Conservation (phyloP, 2,113 vertebrate genomes). For the Solea solea region DNA sequence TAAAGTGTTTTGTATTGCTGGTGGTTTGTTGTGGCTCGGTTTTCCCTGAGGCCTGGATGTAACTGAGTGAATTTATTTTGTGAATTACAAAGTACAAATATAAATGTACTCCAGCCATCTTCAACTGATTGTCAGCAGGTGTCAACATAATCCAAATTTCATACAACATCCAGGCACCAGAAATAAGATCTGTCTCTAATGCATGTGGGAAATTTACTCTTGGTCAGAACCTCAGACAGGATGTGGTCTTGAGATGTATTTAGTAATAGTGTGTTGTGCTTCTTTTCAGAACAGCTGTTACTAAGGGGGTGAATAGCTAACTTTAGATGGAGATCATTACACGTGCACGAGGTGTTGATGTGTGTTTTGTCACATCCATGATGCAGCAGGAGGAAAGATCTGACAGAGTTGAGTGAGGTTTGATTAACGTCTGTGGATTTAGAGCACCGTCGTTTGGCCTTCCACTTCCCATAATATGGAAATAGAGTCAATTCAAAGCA, state of each 20-base stretch:
- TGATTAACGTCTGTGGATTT: constrained; percentile 4
- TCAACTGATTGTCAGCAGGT: too few relatives aligned
- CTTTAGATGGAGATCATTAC: constrained; percentile 46
- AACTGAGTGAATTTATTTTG: too few relatives aligned
- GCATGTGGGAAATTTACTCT: too few relatives aligned
- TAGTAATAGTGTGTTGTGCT: not conserved
- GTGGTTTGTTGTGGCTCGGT: too few relatives aligned
- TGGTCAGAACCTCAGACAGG: not conserved
- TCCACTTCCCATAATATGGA: not conserved
- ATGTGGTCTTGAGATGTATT: too few relatives aligned
- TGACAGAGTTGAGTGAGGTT: constrained; percentile 1
- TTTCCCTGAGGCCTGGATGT: too few relatives aligned
- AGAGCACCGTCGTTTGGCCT: not conserved
- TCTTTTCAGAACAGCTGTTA: constrained; percentile 48
- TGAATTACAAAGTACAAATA: too few relatives aligned
- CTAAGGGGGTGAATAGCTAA: constrained; percentile 41
- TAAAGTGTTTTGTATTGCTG: too few relatives aligned
- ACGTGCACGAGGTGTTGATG: constrained; percentile 48
- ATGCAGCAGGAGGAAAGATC: constrained; percentile 22
- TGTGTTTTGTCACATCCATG: constrained; percentile 42
- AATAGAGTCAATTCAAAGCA: constrained; percentile 21
- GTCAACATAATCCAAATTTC: too few relatives aligned
- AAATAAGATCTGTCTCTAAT: too few relatives aligned
- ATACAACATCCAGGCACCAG: too few relatives aligned
- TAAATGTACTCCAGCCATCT: too few relatives aligned